Evolutionary conservation across 2,797 vertebrate genomes (phyloP), one percentile per base, ranked within the genome.

Genomic region (Pristis pectinata): DNA sequence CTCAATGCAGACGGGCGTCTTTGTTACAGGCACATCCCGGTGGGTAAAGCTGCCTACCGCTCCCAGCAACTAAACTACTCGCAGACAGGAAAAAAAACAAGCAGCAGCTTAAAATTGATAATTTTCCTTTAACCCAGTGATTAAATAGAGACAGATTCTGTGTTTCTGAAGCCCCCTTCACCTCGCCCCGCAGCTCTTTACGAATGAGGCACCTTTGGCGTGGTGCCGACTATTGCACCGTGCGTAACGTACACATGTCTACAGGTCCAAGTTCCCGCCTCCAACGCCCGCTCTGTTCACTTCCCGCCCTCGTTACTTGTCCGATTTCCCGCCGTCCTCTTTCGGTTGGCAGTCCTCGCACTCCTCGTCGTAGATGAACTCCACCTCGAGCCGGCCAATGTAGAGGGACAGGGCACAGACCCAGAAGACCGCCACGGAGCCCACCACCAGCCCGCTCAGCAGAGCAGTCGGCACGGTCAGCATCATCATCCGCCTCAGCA

Each of bases 321-420:
- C 95, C 0, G 96, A 96, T 0, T 96, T 96, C 83, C 96, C 96
- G 0, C 96, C 95, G 1, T 96, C 96, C 1, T 96, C 96, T 0
- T 96, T 96, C 30, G 96, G 96, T 0, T 97, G 97, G 0, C 96
- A 95, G 0, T 96, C 95, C 76, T 97, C 96, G 0, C 96, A 96
- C n/a, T 97, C 97, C 0, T 97, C 97, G 0, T 98, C 98, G 0
- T 97, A 97, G 94, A 98, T 97, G 95, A 98, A 97, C 96, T 98
- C 98, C 96, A 98, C 97, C 95, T 98, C 98, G 72, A 99, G 96
- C 24, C 97, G 97, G 80, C 98, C 98, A 59, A 98, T 97, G 97
- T 98, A 99, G 61, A 99, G 98, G 0, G 98, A 98, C 44, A 98
- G 97, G 0, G 98, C 98, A 0, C 98, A 98, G 56, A 98, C 97